Base-by-base conservation (phyloP, 2,888 invertebrate genomes). In the Hirudinaria manillensis region DNA sequence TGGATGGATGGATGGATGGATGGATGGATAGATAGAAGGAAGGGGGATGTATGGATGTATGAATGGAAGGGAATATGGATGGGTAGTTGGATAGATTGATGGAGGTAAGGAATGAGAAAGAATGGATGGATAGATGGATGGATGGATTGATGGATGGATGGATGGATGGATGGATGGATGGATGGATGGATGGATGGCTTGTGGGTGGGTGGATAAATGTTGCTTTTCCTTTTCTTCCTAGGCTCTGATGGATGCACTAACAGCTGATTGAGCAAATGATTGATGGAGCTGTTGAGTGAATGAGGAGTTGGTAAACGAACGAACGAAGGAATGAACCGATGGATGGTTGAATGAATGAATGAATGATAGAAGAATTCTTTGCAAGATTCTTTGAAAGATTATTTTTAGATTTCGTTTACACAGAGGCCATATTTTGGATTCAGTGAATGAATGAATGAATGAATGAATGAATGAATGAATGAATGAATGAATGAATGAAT, bases 271-370 rank as follows among this genome's bases (percentile, higher is more conserved):
- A 21, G 67, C 7, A 2, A 45, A 45, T 38, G 70, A 36, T n/a
- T 6, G 67, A 67, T 3, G 67, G n/a, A 7, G 55, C 24, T 72
- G 72, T 1, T 72, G 72, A 21, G n/a, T 45, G 45, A 45, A 10
- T n/a, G n/a, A n/a, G 16, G 13, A 10, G 45, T 45, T 10, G 16
- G 45, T 45, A 16, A 45, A 45, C 16, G 45, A 10, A 45, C 16
- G 4, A 7, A 45, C 16, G 45, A 7, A 45, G 10, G n/a, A n/a
- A n/a, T n/a, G n/a, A n/a, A n/a, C n/a, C n/a, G n/a, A n/a, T 38
- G 3, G 10, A 38, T 38, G 38, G 38, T 38, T 38, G 38, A 38
- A 10, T 38, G 38, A 38, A n/a, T 38, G 45, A 45, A 16, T 45
- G 45, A 45, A 45, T 45, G 1, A 45, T 16, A 16, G 38, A 10